phyloP scores from a whole-genome alignment of 2,797 vertebrate species.

The Salmo trutta region DNA sequence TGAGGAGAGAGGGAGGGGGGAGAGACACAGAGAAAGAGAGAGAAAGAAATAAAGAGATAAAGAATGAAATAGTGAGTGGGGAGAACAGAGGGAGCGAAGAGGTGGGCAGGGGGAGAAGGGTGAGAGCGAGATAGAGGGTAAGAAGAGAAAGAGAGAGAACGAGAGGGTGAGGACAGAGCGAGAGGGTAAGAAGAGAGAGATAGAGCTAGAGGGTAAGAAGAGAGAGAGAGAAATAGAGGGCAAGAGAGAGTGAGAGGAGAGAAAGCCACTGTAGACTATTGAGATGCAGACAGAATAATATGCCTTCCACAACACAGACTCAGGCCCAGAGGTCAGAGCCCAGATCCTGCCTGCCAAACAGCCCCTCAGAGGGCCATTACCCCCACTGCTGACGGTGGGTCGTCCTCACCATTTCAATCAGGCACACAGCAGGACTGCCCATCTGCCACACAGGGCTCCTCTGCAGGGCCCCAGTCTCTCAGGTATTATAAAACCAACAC shows the following conservation, averaged over 20 bases:
- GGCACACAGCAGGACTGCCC: constrained; percentile 90
- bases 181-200: not conserved
- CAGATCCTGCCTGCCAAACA: constrained; percentile 76
- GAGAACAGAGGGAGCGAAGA: constrained; percentile 7
- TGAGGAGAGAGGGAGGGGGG: constrained; percentile 36
- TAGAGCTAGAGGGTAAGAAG: no score
- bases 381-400: constrained; percentile 88
- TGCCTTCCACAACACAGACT: constrained; percentile 5
- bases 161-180: no score
- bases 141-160: not conserved
- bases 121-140: not conserved
- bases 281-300: constrained; percentile 11
- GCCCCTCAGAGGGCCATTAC: constrained; percentile 92
- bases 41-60: no score
- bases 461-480: constrained; percentile 81
- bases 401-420: constrained; percentile 93
- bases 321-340: not conserved
- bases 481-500: constrained; percentile 63
- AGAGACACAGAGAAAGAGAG: constrained; percentile 60
- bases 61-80: not conserved
- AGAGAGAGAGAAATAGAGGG: no score
- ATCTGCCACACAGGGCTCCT: constrained; percentile 87
- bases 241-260: constrained; percentile 5
- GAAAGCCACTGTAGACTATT: not conserved
- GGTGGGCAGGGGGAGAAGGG: constrained; percentile 6